Evolutionary conservation across 1,140 invertebrate species (phyloP).

Genomic region (Bombus balteatus): DNA sequence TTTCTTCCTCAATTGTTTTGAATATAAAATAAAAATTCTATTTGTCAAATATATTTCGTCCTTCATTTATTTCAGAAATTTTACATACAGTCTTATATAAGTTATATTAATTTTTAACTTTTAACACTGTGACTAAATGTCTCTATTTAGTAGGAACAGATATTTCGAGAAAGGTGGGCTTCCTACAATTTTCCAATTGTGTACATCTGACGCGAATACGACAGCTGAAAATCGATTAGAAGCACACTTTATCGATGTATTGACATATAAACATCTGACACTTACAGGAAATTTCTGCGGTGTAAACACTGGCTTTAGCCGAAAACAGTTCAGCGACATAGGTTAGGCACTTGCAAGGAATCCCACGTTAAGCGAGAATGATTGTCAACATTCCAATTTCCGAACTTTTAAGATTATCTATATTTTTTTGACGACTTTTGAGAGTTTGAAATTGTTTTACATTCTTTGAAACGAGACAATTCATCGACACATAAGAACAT

Average conservation of each 20-base stretch:
- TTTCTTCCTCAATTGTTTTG: background rate
- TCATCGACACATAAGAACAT: no score
- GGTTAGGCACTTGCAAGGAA: background rate
- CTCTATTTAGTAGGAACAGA: background rate
- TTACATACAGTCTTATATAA: no score
- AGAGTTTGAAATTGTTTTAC: background rate
- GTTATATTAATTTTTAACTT: no score
- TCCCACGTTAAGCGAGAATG: background rate
- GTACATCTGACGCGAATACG: background rate
- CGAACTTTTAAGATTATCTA: background rate
- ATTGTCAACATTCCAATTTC: background rate
- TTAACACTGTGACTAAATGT: background rate
- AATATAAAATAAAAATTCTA: background rate
- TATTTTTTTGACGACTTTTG: background rate
- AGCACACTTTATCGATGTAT: background rate
- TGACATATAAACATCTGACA: background rate
- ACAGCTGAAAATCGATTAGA: background rate
- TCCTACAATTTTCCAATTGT: background rate
- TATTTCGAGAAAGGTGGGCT: background rate
- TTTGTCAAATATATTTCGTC: background rate
- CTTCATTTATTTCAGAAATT: no score
- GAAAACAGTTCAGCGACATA: background rate
- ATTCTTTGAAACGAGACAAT: background rate
- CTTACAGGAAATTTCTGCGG: background rate
- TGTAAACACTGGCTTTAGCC: background rate